Base-by-base conservation (phyloP, 2,888 invertebrate genomes). In the Ethmia dodecea region DNA sequence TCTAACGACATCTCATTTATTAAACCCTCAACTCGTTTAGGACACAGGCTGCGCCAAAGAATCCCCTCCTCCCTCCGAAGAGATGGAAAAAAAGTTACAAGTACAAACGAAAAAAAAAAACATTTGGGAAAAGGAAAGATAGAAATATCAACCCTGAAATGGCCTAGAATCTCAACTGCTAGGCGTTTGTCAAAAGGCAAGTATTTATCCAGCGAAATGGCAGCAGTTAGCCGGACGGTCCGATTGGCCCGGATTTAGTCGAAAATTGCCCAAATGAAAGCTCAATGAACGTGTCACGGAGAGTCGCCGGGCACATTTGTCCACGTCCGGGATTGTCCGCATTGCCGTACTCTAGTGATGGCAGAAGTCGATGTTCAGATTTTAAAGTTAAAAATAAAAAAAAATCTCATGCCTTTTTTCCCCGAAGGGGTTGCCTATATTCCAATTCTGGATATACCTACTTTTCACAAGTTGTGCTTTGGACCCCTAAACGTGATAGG, bases 241-340 rank as follows among this genome's bases (percentile, higher is more conserved):
- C 75, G 74, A 80, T 77, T 74, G 77, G 74, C 60, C 60, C 65
- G 74, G 78, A 76, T 80, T 81, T 79, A 72, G 74, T 70, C 73
- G 80, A 80, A 79, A 83, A 81, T 84, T 80, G 79, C 71, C 77
- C 80, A 79, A 84, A 84, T 80, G 81, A 83, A 81, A 78, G 80
- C 83, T 78, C 83, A 79, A 81, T 83, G 83, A 78, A 81, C 78
- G 80, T 78, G 83, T 81, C 83, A 80, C 73, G 64, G 65, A 61
- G 73, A 74, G 59, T 76, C 73, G 73, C 70, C 57, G 72, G 68
- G 65, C 77, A 73, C 80, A 83, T 84, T 83, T 80, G 74, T 84
- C 74, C 75, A 71, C 70, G 80, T 81, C 80, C 74, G 47, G 26
- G 26, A 79, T 80, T 75, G 79, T 80, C 81, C 80, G 83, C 83